A percentile compares a stretch with the other conserved stretches of the same genome.
Conservation (phyloP, 2,113 vertebrate species). For the Arenaria interpres region DNA sequence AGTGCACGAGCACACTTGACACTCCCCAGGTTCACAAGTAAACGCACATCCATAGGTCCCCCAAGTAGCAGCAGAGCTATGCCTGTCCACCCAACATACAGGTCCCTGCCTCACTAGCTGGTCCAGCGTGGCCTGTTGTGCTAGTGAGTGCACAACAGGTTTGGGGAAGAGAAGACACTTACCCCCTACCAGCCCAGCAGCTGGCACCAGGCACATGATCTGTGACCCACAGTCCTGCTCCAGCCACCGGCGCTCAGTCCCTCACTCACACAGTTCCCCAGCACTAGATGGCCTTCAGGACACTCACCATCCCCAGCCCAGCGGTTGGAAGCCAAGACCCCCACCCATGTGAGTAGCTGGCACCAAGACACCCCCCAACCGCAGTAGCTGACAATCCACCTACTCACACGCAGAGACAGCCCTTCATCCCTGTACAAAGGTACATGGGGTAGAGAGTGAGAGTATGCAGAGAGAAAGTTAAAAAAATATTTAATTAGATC, state of each 20-base stretch:
- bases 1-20: neutral
- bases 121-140: too few species aligned
- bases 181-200: fast-evolving
- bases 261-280: neutral
- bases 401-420: too few species aligned
- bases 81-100: neutral
- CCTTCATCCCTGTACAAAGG: neutral
- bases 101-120: neutral
- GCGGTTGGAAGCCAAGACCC: neutral
- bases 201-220: neutral
- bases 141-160: neutral
- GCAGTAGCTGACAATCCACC: neutral
- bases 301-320: neutral
- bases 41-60: fast-evolving
- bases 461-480: neutral
- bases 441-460: too few species aligned
- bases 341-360: neutral
- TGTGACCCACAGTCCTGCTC: neutral
- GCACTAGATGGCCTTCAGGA: neutral
- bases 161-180: neutral
- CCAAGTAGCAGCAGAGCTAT: neutral
- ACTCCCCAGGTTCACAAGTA: neutral
- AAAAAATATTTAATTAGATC: neutral
- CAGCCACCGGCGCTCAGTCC: fast-evolving
- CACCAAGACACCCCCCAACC: neutral